Evolutionary conservation across 2,113 vertebrate species (phyloP), one percentile per base, ranked within the genome.

Genomic region (Hippocampus comes): DNA sequence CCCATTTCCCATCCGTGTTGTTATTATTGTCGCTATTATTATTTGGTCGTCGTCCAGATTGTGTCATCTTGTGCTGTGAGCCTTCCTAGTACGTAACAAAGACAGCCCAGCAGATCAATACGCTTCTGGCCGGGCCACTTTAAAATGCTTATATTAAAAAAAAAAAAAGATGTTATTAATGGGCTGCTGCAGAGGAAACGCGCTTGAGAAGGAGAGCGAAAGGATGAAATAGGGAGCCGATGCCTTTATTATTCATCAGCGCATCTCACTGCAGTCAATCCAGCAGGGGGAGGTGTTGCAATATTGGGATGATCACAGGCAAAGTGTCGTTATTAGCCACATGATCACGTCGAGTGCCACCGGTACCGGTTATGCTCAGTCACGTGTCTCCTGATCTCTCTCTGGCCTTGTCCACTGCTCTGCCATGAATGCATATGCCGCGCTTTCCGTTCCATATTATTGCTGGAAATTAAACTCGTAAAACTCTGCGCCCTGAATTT

Each of bases 221-320:
- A 79, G 20, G 38, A 23, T 30, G 53, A 53, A 42, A 75, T 18
- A 43, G 61, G 20, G 46, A 42, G 43, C 63, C 49, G 72, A 71
- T 5, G 5, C 9, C 71, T 85, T 63, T 74, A 86, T 89, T 82
- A 86, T 89, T 90, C 83, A 88, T 88, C 80, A 74, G 83, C 80
- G 89, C 78, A 90, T 83, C 78, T 84, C 86, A 87, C 74, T 91
- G 86, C 89, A 84, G 87, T 77, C 77, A 71, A 72, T 93, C 93
- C 94, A 93, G 94, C 92, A 95, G 94, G 93, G 94, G 95, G 94
- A 91, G 94, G 89, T 94, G 91, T 94, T 94, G 91, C 87, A 88
- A 84, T 95, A 84, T 86, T 92, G 91, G 91, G 84, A 86, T 72
- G 63, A 25, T 67, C 71, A 69, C 76, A 70, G 76, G 77, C 61